Conservation (phyloP, 2,888 invertebrate genomes). For the Choristoneura rosaceana region DNA sequence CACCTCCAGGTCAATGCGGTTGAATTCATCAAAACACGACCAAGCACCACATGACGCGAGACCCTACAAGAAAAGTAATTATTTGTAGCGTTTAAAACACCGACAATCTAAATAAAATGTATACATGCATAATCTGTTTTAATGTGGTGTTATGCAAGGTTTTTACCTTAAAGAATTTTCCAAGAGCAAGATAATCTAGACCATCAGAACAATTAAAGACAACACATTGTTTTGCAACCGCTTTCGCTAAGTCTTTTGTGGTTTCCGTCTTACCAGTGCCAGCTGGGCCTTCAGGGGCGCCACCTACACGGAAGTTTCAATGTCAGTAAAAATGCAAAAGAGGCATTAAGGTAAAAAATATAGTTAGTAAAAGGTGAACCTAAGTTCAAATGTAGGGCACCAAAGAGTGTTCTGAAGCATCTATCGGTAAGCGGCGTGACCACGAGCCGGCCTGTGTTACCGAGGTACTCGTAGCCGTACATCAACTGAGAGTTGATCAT, state of each 20-base stretch:
- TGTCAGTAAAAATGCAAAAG: no score
- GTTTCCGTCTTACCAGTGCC: conserved; percentile 97
- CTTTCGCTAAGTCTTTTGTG: conserved; percentile 97
- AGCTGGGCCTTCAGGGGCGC: conserved; percentile 93
- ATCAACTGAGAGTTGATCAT: conserved; percentile 96
- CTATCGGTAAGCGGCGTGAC: conserved; percentile 97
- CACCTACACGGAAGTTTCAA: conserved; percentile 84
- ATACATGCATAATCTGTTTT: neutral
- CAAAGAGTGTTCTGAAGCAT: conserved; percentile 96
- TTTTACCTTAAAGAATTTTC: conserved; percentile 94
- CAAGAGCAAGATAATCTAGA: conserved; percentile 96
- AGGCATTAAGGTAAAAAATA: neutral
- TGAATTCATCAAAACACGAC: conserved; percentile 99
- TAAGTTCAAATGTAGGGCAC: conserved; percentile 95
- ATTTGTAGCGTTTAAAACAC: neutral
- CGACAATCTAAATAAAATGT: neutral
- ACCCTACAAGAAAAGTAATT: conserved; percentile 83
- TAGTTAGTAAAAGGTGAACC: conserved; percentile 60
- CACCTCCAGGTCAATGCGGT: conserved; percentile 96
- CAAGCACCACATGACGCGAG: conserved; percentile 97
- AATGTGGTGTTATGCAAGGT: neutral
- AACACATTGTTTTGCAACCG: conserved; percentile 97
- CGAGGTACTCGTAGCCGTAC: conserved; percentile 98
- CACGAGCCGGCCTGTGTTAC: conserved; percentile 94
- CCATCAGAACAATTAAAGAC: conserved; percentile 99